phyloP scores from a whole-genome alignment of 2,113 vertebrate genomes.

The Takifugu flavidus region DNA sequence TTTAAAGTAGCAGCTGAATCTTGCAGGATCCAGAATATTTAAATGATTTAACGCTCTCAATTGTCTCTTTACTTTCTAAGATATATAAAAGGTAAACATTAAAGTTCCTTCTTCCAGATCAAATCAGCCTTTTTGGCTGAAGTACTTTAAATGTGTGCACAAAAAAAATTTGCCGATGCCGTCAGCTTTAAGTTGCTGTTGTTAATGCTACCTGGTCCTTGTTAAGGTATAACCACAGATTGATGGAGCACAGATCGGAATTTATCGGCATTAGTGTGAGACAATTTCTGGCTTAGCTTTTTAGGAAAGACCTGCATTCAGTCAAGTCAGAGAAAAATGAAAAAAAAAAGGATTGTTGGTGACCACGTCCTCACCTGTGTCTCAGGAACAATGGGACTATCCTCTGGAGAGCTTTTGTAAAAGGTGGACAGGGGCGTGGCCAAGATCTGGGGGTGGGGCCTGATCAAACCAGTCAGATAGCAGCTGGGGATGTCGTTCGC shows the following conservation, averaged over 20 bases:
- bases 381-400: slow-evolving; percentile 93
- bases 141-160: no score
- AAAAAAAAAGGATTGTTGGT: slow-evolving; percentile 17
- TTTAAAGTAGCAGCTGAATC: slow-evolving; percentile 9
- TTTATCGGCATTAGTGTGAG: slow-evolving; percentile 47
- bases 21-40: neutral
- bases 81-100: neutral
- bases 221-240: no score
- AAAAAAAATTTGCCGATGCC: no score
- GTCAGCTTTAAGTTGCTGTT: no score
- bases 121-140: no score
- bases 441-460: slow-evolving; percentile 87
- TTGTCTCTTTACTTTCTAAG: neutral
- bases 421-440: slow-evolving; percentile 92
- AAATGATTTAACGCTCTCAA: neutral
- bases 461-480: slow-evolving; percentile 88
- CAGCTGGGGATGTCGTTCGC: slow-evolving; percentile 94
- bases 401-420: slow-evolving; percentile 89
- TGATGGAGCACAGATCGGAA: slow-evolving; percentile 2
- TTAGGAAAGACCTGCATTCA: slow-evolving; percentile 48
- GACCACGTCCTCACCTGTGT: slow-evolving; percentile 84
- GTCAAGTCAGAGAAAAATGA: slow-evolving; percentile 51
- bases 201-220: no score
- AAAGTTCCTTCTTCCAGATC: neutral
- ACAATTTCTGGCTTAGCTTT: slow-evolving; percentile 59